Conservation (phyloP, 2,888 invertebrate genomes). For the Cheilosia pagana region DNA sequence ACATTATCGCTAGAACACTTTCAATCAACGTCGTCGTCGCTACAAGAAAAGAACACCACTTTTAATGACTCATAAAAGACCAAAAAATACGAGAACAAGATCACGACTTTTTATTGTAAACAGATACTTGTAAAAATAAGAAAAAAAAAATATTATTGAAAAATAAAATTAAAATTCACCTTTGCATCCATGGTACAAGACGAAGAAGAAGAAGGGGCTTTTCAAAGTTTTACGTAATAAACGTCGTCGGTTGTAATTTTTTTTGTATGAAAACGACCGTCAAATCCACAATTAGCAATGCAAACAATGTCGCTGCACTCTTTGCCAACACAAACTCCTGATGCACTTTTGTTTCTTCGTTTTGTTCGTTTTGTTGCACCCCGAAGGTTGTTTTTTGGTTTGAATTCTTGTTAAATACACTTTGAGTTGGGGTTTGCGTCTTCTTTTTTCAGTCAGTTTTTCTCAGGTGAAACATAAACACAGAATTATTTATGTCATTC, state of each 20-base stretch:
- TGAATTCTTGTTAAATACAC: constrained; percentile 43
- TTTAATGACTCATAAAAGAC: background rate
- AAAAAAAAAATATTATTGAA: constrained; percentile 3
- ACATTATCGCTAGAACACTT: background rate
- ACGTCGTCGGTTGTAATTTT: background rate
- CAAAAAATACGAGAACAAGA: constrained; percentile 30
- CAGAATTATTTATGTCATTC: constrained; percentile 57
- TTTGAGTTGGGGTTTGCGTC: constrained; percentile 20
- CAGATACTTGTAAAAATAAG: background rate
- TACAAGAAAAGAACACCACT: background rate
- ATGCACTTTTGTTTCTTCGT: constrained; percentile 64
- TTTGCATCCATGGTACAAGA: constrained; percentile 64
- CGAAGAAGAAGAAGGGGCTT: constrained; percentile 30
- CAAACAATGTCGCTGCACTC: constrained; percentile 69
- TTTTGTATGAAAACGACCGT: constrained; percentile 22
- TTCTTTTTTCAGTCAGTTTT: constrained; percentile 1
- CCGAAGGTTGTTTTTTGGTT: constrained; percentile 57
- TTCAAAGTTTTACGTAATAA: constrained; percentile 66
- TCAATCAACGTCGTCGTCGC: background rate
- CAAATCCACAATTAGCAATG: constrained; percentile 65
- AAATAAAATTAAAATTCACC: constrained; percentile 63
- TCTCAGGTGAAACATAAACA: constrained; percentile 39
- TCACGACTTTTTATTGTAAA: constrained; percentile 36
- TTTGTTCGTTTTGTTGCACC: constrained; percentile 51
- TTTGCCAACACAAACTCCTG: constrained; percentile 64